These are phyloP conservation scores for Lordiphosa mommai DNA, from an alignment of 1,140 invertebrate genomes.

Conservation along the genomic window DNA sequence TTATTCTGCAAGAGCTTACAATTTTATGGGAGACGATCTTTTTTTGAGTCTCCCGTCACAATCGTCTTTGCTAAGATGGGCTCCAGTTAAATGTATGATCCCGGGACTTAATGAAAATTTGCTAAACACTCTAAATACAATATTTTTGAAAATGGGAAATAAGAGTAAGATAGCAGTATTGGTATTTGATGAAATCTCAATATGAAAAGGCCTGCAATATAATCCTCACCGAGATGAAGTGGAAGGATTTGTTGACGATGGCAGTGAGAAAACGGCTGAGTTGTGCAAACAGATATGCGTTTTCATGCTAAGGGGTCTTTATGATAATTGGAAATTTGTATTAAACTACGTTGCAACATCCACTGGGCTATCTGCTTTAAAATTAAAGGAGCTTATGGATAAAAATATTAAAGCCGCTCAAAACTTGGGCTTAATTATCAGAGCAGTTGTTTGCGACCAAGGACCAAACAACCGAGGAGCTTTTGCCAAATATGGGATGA, in stretches of 20 bases:
- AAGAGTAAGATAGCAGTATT: constrained; percentile 1
- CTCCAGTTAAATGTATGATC: background rate
- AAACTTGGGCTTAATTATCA: constrained; percentile 7
- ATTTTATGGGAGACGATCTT: constrained; percentile 4
- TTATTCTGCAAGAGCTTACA: constrained; percentile 4
- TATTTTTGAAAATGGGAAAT: background rate
- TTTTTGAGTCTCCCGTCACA: background rate
- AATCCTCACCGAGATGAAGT: constrained; percentile 2
- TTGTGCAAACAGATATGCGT: constrained; percentile 3
- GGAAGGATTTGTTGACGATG: constrained; percentile 3
- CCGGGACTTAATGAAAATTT: constrained; percentile 1
- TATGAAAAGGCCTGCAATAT: background rate
- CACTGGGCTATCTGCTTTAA: background rate
- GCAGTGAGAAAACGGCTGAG: background rate
- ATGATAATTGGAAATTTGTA: background rate
- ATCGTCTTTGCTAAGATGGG: background rate
- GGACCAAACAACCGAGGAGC: constrained; percentile 2
- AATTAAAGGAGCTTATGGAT: constrained; percentile 1
- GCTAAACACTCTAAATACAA: background rate
- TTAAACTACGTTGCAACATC: background rate
- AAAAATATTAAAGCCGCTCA: constrained; percentile 7
- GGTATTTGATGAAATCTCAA: constrained; percentile 2
- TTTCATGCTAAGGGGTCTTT: constrained; percentile 2
- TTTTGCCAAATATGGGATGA: background rate
- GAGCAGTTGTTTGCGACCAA: constrained; percentile 10